Conservation (phyloP, 1,140 invertebrate genomes). For the Lordiphosa clarofinis region DNA sequence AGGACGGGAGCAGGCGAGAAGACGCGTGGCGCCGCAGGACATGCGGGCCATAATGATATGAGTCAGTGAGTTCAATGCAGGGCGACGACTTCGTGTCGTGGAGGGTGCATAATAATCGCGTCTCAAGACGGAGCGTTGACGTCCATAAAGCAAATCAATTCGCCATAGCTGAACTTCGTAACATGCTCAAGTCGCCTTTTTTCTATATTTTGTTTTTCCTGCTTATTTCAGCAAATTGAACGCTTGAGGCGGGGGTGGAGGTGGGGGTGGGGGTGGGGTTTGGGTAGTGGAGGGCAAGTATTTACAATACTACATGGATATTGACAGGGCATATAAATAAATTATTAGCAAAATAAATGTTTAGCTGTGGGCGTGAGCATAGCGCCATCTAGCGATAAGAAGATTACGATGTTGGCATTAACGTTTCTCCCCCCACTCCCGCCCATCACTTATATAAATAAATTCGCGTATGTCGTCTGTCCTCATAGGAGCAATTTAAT, state of each 20-base stretch:
- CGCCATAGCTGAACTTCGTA: constrained; percentile 13
- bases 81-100: background rate
- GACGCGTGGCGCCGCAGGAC: constrained; percentile 48
- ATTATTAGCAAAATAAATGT: constrained; percentile 61
- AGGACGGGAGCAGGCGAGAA: background rate
- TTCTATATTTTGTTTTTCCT: constrained; percentile 25
- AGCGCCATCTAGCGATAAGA: constrained; percentile 32
- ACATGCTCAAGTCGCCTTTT: constrained; percentile 8
- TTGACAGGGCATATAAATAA: constrained; percentile 58
- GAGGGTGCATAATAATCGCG: constrained; percentile 56
- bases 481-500: constrained; percentile 13
- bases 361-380: constrained; percentile 26
- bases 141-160: constrained; percentile 58
- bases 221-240: constrained; percentile 57
- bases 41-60: constrained; percentile 50
- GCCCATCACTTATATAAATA: constrained; percentile 21
- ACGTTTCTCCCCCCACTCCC: constrained; percentile 1
- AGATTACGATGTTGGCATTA: constrained; percentile 11
- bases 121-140: constrained; percentile 36
- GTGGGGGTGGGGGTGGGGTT: background rate
- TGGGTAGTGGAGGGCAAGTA: background rate
- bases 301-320: constrained; percentile 38
- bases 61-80: constrained; percentile 34
- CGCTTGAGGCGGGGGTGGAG: constrained; percentile 37
- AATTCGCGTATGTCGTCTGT: constrained; percentile 29